A percentile compares a stretch with the other conserved stretches of the same genome.
These are phyloP conservation scores for Tachuris rubrigastra DNA, from an alignment of 2,113 vertebrate genomes.

Conservation along the genomic window DNA sequence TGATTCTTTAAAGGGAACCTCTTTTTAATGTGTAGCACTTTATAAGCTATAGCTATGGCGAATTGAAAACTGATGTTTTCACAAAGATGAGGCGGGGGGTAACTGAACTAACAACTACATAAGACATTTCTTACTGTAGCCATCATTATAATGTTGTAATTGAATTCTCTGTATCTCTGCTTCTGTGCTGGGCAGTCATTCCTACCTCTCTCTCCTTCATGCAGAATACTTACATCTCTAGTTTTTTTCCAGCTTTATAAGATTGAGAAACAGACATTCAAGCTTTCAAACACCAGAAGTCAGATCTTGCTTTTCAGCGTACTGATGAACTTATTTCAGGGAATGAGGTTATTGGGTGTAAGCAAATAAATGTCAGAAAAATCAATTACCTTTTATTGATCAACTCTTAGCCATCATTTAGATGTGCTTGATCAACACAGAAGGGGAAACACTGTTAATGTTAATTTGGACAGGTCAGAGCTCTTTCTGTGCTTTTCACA, in stretches of 20 bases:
- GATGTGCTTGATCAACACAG: background rate
- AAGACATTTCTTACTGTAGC: background rate
- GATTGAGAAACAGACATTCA: background rate
- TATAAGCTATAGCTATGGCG: background rate
- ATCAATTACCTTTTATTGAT: constrained; percentile 52
- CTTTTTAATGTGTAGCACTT: background rate
- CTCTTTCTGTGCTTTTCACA: background rate
- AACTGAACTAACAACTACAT: background rate
- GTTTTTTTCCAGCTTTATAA: background rate
- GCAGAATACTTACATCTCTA: background rate
- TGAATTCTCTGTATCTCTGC: background rate
- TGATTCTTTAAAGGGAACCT: background rate
- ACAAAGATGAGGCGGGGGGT: background rate
- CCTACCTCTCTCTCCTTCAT: background rate
- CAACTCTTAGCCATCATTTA: constrained; percentile 11
- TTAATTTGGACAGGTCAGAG: background rate
- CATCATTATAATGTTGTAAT: background rate
- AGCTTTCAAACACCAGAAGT: background rate
- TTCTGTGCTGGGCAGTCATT: background rate
- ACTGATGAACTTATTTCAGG: constrained; percentile 40
- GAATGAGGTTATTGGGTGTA: constrained; percentile 10
- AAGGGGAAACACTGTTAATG: background rate
- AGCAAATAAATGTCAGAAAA: constrained; percentile 58
- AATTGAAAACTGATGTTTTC: background rate
- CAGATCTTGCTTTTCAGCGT: background rate